Conservation (phyloP, 2,888 invertebrate genomes). For the Saturnia japonica region DNA sequence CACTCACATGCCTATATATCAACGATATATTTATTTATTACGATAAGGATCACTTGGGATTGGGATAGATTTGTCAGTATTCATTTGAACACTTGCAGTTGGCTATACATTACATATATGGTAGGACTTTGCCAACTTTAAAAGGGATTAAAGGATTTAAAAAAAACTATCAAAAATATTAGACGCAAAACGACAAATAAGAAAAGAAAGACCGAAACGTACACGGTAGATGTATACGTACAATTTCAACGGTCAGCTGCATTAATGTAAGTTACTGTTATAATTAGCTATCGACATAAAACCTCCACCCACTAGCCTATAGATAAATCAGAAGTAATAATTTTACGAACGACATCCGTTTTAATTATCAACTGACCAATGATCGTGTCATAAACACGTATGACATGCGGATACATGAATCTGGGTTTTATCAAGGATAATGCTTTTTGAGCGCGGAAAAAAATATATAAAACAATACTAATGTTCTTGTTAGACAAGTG, state of each 20-base stretch:
- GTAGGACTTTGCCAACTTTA: no score
- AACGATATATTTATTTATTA: not conserved
- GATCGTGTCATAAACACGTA: slow-evolving; percentile 31
- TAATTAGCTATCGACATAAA: slow-evolving; percentile 30
- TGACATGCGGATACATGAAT: slow-evolving; percentile 30
- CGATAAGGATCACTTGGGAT: no score
- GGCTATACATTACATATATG: no score
- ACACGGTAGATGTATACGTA: no score
- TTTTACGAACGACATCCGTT: slow-evolving; percentile 72
- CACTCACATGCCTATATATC: not conserved
- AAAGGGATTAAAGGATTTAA: no score
- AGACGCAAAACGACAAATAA: no score
- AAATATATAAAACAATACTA: slow-evolving; percentile 15
- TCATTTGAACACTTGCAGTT: no score
- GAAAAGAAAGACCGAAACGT: no score
- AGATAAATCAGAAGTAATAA: slow-evolving; percentile 68
- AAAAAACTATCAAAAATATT: no score
- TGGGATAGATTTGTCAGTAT: no score
- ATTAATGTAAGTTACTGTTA: slow-evolving; percentile 7
- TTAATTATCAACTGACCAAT: slow-evolving; percentile 59
- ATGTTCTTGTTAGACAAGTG: slow-evolving; percentile 14
- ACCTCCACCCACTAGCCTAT: slow-evolving; percentile 55
- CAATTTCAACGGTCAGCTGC: no score
- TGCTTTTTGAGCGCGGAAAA: slow-evolving; percentile 10
- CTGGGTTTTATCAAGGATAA: slow-evolving; percentile 28